These are phyloP conservation scores for Ophioninae sp. DNA, from an alignment of 2,888 invertebrate genomes.

Conservation along the genomic window DNA sequence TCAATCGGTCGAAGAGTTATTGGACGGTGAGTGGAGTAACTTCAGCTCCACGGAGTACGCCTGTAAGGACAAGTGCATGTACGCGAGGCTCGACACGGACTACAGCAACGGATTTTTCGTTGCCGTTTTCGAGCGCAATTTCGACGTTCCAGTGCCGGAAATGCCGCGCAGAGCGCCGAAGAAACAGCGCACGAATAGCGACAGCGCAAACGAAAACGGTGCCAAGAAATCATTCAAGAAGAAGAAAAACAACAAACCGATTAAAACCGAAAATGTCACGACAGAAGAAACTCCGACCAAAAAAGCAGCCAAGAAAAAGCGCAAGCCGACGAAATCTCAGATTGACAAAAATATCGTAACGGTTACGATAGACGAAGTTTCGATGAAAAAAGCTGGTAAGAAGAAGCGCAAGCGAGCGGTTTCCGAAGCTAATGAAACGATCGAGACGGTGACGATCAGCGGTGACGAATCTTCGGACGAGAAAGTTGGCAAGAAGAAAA, in stretches of 20 bases:
- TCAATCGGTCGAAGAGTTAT: slow-evolving; percentile 84
- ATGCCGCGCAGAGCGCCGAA: slow-evolving; percentile 53
- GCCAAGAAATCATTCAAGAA: too few relatives aligned
- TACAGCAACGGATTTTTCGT: slow-evolving; percentile 97
- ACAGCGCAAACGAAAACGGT: not conserved
- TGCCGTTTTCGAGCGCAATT: slow-evolving; percentile 90
- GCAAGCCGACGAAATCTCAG: not conserved
- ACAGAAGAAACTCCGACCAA: too few relatives aligned
- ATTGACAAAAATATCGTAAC: too few relatives aligned
- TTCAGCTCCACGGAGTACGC: slow-evolving; percentile 86
- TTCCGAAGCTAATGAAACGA: slow-evolving; percentile 10
- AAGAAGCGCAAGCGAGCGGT: slow-evolving; percentile 59
- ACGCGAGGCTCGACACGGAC: slow-evolving; percentile 89
- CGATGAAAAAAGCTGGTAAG: not conserved
- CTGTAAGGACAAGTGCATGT: slow-evolving; percentile 89
- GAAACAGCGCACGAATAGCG: not conserved
- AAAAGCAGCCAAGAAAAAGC: too few relatives aligned
- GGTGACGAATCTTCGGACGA: not conserved
- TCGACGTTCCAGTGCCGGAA: slow-evolving; percentile 71
- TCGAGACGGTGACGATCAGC: not conserved
- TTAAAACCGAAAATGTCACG: too few relatives aligned
- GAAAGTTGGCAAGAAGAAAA: slow-evolving; percentile 45
- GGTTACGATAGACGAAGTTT: not conserved
- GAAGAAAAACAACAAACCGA: too few relatives aligned
- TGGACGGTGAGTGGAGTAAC: slow-evolving; percentile 87